Percentiles rank a stretch among this genome's conserved stretches.
Evolutionary conservation across 2,888 invertebrate genomes (phyloP).

Genomic region (Gnatocerus cornutus): DNA sequence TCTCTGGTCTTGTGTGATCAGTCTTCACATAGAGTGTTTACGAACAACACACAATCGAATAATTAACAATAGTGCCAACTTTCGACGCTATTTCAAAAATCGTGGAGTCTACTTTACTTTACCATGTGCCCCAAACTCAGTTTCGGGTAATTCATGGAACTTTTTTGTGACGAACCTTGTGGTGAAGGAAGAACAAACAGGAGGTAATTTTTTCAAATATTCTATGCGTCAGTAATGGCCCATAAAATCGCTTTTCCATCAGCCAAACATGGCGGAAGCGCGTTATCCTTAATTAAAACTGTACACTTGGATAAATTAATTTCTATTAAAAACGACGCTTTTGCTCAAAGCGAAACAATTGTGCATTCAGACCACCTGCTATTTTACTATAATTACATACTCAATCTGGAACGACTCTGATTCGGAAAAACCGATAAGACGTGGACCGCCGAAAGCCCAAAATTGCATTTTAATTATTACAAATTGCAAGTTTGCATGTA

Average conservation of each 20-base stretch:
- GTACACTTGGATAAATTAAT: neutral
- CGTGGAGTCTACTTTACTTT: slow-evolving; percentile 8
- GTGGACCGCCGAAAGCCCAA: slow-evolving; percentile 13
- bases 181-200: slow-evolving; percentile 7
- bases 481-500: slow-evolving; percentile 35
- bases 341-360: slow-evolving; percentile 26
- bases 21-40: slow-evolving; percentile 59
- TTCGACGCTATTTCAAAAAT: slow-evolving; percentile 25
- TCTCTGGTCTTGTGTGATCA: slow-evolving; percentile 59
- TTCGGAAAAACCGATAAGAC: slow-evolving; percentile 9
- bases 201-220: slow-evolving; percentile 26
- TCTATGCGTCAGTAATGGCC: neutral
- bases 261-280: neutral
- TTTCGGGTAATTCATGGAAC: slow-evolving; percentile 46
- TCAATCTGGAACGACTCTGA: slow-evolving; percentile 5
- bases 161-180: neutral
- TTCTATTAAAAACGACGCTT: slow-evolving; percentile 15
- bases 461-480: slow-evolving; percentile 29
- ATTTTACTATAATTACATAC: slow-evolving; percentile 42
- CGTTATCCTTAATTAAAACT: too few species aligned
- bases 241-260: too few species aligned
- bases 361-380: slow-evolving; percentile 23
- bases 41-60: slow-evolving; percentile 56
- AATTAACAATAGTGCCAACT: slow-evolving; percentile 51
- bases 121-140: slow-evolving; percentile 50